Evolutionary conservation across 2,888 invertebrate genomes (phyloP).

Genomic region (Drosophila niveifrons): DNA sequence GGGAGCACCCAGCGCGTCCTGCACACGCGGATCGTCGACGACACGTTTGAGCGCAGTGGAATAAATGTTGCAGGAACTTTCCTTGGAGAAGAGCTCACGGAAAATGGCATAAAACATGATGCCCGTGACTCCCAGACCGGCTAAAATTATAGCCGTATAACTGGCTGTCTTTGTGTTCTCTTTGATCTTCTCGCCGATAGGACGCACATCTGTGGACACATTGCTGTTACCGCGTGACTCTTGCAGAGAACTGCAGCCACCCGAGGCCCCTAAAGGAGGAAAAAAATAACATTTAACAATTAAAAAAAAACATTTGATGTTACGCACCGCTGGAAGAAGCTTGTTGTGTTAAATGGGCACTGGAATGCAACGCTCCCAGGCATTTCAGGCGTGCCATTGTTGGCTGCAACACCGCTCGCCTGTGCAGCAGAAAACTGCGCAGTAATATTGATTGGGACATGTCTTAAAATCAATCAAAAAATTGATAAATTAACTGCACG

Average conservation of each 20-base stretch:
- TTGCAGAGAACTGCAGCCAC: slow-evolving; percentile 50
- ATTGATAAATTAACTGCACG: slow-evolving; percentile 29
- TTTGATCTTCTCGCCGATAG: slow-evolving; percentile 92
- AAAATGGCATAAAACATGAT: slow-evolving; percentile 94
- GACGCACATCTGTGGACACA: slow-evolving; percentile 87
- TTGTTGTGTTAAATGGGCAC: slow-evolving; percentile 33
- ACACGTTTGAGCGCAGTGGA: slow-evolving; percentile 91
- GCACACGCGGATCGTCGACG: slow-evolving; percentile 90
- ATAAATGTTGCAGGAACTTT: slow-evolving; percentile 94
- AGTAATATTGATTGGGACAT: slow-evolving; percentile 73
- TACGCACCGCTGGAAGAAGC: slow-evolving; percentile 51
- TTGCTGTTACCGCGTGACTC: slow-evolving; percentile 57
- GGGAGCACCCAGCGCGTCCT: slow-evolving; percentile 94
- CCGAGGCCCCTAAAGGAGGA: slow-evolving; percentile 13
- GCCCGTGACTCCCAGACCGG: slow-evolving; percentile 93
- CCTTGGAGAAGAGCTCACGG: slow-evolving; percentile 94
- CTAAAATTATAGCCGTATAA: slow-evolving; percentile 92
- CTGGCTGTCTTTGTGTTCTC: slow-evolving; percentile 96
- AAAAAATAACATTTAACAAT: not conserved
- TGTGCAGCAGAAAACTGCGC: slow-evolving; percentile 63
- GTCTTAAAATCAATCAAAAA: slow-evolving; percentile 17
- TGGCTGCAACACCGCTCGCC: slow-evolving; percentile 40
- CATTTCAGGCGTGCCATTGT: slow-evolving; percentile 34
- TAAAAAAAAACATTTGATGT: not conserved
- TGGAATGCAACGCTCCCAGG: slow-evolving; percentile 48